Percentiles rank a stretch among this genome's conserved stretches.
Conservation (phyloP, 2,113 vertebrate species). For the Gavia stellata region DNA sequence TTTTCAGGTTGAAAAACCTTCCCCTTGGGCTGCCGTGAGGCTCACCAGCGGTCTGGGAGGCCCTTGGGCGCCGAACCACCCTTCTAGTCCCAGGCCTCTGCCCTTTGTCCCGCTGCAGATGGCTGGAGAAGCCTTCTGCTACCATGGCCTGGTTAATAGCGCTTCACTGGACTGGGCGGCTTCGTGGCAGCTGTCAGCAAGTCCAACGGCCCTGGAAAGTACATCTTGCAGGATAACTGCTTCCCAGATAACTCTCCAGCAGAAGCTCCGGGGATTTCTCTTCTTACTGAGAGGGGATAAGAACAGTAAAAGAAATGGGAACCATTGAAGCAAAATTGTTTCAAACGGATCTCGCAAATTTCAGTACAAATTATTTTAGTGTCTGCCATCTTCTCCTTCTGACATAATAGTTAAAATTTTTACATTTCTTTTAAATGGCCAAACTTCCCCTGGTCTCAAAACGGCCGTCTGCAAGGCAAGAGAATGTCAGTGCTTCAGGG, state of each 20-base stretch:
- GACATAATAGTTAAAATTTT: neutral
- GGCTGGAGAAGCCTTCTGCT: neutral
- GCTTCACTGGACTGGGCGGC: accelerated
- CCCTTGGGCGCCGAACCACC: accelerated
- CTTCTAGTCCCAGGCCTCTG: accelerated
- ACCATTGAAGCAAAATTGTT: neutral
- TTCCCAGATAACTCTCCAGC: neutral
- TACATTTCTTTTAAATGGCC: neutral
- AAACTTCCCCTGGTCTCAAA: neutral
- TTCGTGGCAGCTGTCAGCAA: neutral
- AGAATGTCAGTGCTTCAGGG: neutral
- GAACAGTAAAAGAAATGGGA: neutral
- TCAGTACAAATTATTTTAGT: neutral
- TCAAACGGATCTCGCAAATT: neutral
- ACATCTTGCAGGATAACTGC: accelerated
- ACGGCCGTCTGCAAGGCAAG: neutral
- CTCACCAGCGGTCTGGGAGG: accelerated
- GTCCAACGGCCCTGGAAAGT: neutral
- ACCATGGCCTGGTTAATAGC: too few relatives aligned
- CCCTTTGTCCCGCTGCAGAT: accelerated
- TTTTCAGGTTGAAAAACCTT: neutral
- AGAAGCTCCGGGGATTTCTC: neutral
- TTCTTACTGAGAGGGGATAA: neutral
- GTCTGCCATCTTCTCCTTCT: neutral
- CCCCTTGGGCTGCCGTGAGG: neutral